These are phyloP conservation scores for Arge pagana DNA, from an alignment of 2,888 invertebrate species.

Conservation along the genomic window DNA sequence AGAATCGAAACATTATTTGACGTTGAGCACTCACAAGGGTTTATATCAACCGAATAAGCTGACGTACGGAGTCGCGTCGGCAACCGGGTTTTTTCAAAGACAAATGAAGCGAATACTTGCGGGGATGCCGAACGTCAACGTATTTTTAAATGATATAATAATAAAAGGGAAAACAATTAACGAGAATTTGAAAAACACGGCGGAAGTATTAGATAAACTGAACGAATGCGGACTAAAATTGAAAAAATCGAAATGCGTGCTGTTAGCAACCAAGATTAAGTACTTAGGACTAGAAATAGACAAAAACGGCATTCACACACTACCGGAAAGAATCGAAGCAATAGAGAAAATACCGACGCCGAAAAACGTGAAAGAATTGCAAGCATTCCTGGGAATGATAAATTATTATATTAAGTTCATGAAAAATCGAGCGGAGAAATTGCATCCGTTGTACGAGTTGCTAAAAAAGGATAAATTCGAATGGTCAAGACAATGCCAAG, in stretches of 20 bases:
- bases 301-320: neutral
- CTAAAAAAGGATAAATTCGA: neutral
- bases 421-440: constrained; percentile 14
- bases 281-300: constrained; percentile 1
- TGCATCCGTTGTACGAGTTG: constrained; percentile 15
- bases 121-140: neutral
- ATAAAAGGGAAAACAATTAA: neutral
- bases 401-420: constrained; percentile 9
- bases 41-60: constrained; percentile 18
- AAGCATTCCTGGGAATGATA: neutral
- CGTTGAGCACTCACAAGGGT: constrained; percentile 27
- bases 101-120: constrained; percentile 23
- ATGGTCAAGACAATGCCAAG: neutral
- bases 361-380: neutral
- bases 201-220: neutral
- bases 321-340: neutral
- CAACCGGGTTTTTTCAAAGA: constrained; percentile 26
- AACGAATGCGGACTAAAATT: neutral
- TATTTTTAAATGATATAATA: neutral
- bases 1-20: constrained; percentile 21
- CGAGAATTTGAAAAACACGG: neutral
- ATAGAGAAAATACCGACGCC: neutral
- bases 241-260: neutral
- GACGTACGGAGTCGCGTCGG: constrained; percentile 19
- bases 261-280: neutral